Percentiles rank a stretch among this genome's conserved stretches.
Conservation (phyloP, 2,888 invertebrate species). For the Eulithis testata region DNA sequence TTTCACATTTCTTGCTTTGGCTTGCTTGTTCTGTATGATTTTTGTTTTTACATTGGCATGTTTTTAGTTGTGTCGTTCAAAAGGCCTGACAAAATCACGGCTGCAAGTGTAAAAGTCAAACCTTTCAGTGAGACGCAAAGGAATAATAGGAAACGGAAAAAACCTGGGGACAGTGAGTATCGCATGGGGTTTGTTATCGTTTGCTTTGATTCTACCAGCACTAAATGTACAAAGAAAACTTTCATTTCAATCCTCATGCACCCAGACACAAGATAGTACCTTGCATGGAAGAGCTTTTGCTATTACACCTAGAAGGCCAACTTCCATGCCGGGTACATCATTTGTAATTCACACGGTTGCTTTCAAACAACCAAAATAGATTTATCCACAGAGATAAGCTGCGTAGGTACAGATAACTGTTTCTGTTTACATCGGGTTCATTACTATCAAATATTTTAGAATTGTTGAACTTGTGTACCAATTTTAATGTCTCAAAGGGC, state of each 20-base stretch:
- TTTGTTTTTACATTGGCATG: slow-evolving; percentile 55
- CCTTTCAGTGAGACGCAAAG: slow-evolving; percentile 59
- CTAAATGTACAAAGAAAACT: too few relatives aligned
- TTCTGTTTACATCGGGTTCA: slow-evolving; percentile 15
- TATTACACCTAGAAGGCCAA: too few relatives aligned
- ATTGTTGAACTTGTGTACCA: slow-evolving; percentile 15
- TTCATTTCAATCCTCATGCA: too few relatives aligned
- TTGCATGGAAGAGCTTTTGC: too few relatives aligned
- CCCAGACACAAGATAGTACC: too few relatives aligned
- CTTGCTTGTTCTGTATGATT: slow-evolving; percentile 26
- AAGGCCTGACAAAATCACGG: slow-evolving; percentile 84
- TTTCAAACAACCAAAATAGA: background rate
- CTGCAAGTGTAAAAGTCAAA: slow-evolving; percentile 55
- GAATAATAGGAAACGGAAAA: slow-evolving; percentile 89
- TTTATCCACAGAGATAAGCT: background rate
- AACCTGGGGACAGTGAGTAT: slow-evolving; percentile 86
- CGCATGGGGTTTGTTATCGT: slow-evolving; percentile 23
- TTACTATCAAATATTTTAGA: slow-evolving; percentile 10
- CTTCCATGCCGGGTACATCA: background rate
- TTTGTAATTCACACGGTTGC: background rate
- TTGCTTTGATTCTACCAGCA: background rate
- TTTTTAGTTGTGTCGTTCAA: slow-evolving; percentile 94
- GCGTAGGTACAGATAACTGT: background rate
- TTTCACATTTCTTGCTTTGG: slow-evolving; percentile 3
- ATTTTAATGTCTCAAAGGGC: background rate